These are phyloP conservation scores for Phymanthus crucifer DNA, from an alignment of 92 coral and sea anemone species.

Conservation along the genomic window DNA sequence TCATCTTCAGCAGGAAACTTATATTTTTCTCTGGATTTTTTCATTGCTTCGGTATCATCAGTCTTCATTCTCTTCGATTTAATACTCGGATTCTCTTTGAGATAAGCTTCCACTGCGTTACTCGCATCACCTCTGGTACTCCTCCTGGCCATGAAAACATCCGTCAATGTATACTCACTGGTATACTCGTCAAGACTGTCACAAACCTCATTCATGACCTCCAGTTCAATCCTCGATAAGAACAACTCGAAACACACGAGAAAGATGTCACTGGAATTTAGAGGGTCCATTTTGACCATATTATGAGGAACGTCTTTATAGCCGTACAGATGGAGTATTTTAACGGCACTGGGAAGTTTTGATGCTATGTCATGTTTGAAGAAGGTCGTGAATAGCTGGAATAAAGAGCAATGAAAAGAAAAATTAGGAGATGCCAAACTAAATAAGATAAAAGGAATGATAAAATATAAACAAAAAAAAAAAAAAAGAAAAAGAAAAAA, in stretches of 20 bases:
- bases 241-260: constrained; percentile 49
- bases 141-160: constrained; percentile 39
- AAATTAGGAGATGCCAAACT: too few relatives aligned
- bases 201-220: constrained; percentile 43
- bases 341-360: constrained; percentile 16
- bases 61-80: constrained; percentile 35
- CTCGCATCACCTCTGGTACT: constrained; percentile 22
- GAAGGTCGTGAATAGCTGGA: constrained; percentile 65
- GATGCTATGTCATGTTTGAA: constrained; percentile 50
- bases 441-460: neutral
- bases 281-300: constrained; percentile 26
- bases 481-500: neutral
- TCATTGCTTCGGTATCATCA: constrained; percentile 4
- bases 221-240: constrained; percentile 53
- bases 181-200: constrained; percentile 13
- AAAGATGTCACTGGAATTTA: neutral
- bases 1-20: neutral
- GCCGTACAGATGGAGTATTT: constrained; percentile 53
- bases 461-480: neutral
- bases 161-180: constrained; percentile 25
- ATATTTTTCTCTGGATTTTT: neutral
- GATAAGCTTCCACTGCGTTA: constrained; percentile 28
- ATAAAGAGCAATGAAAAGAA: neutral
- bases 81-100: neutral
- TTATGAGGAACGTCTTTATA: constrained; percentile 38